Base-by-base conservation (phyloP, 1,140 invertebrate genomes). In the Aphis gossypii region DNA sequence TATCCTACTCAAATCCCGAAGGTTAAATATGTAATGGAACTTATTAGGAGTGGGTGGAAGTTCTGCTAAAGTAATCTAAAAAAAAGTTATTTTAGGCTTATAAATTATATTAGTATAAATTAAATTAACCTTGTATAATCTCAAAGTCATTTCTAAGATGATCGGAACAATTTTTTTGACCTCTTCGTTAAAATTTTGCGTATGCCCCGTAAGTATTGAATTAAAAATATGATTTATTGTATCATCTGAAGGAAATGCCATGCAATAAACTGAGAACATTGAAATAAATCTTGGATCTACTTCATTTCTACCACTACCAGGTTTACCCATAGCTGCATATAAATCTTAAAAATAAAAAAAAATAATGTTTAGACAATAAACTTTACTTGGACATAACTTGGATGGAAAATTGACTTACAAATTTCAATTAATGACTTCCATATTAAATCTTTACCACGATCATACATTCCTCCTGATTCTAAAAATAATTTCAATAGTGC, bases 1-100 rank as follows among this genome's bases (percentile, higher is more conserved):
- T 48, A 99, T 97, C 89, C 98, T 96, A 2, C 98, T 98, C 88
- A 99, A 95, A 96, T 99, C 98, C 94, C 98, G 96, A 95, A 99
- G 96, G 95, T 99, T 99, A 95, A 99, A 99, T 94, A 98, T 98
- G 95, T 99, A 99, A 95, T 99, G 98, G 95, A 99, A 99, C 95
- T 98, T 99, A 9, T 97, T 97, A 9, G 98, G 98, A 0, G 98
- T 99, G 35, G 98, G 98, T n/a, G 98, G 97, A 90, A 99, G 95
- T 94, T 98, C 97, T 35, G 96, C 95, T 90, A 97, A 96, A 56
- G 98, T 96, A 92, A 96, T 96, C 96, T 97, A 94, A 44, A 95
- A 95, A 95, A 94, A 91, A n/a, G 41, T 20, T 46, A 41, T 44
- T n/a, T 0, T 48, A 35, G 0, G 3, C 18, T 76, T n/a, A n/a